A percentile compares a stretch with the other conserved stretches of the same genome.
phyloP scores from a whole-genome alignment of 2,113 vertebrate genomes.

The Heterotilapia buettikoferi region DNA sequence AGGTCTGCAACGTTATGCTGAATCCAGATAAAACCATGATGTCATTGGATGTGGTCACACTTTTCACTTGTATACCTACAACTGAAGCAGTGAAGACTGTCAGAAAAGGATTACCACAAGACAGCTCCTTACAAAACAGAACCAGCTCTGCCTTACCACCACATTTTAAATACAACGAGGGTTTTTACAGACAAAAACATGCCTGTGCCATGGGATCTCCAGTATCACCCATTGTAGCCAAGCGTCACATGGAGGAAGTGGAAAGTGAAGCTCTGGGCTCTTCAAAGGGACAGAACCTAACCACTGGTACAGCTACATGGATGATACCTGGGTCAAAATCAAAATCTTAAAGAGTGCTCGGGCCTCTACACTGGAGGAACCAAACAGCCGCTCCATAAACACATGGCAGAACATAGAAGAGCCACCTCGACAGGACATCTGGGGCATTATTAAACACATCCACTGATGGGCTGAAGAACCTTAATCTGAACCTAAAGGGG shows the following conservation, averaged over 20 bases:
- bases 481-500: neutral
- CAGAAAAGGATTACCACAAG: no score
- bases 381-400: neutral
- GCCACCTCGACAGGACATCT: neutral
- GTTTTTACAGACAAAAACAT: neutral
- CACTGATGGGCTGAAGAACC: neutral
- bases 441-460: neutral
- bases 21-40: fast-evolving
- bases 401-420: neutral
- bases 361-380: neutral
- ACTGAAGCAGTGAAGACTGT: no score
- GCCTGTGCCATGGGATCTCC: neutral
- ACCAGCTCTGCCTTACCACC: no score
- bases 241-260: neutral
- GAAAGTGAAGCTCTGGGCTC: neutral
- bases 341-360: neutral
- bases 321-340: neutral
- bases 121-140: no score
- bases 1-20: neutral
- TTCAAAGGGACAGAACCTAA: neutral
- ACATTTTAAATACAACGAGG: no score
- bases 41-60: no score
- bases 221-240: neutral
- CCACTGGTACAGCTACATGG: neutral
- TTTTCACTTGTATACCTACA: no score